phyloP scores from a whole-genome alignment of 2,797 vertebrate genomes.

The Cynopterus sphinx region DNA sequence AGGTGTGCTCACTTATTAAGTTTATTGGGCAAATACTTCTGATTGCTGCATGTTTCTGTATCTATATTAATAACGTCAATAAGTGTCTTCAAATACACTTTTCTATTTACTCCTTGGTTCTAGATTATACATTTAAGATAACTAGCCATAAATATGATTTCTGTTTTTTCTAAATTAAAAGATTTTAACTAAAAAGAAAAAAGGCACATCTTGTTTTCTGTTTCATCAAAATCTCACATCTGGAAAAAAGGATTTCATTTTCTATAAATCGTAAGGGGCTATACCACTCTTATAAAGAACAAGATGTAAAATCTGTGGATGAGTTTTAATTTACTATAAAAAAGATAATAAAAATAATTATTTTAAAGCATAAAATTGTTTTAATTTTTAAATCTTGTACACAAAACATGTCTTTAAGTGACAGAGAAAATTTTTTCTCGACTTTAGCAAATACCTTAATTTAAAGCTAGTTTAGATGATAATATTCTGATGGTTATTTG shows the following conservation, averaged over 20 bases:
- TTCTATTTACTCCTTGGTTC: not conserved
- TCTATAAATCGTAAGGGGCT: not conserved
- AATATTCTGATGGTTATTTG: not conserved
- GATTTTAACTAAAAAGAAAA: constrained; percentile 37
- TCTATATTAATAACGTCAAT: not conserved
- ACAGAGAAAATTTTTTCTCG: not conserved
- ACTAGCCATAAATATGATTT: not conserved
- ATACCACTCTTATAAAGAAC: not conserved
- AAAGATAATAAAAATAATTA: not conserved
- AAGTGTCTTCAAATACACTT: not conserved
- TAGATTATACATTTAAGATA: constrained; percentile 6
- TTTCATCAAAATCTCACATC: not conserved
- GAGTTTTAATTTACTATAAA: constrained; percentile 7
- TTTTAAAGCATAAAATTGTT: constrained; percentile 12
- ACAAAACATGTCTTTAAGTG: not conserved
- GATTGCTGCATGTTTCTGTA: not conserved
- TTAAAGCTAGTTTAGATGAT: constrained; percentile 21
- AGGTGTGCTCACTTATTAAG: not conserved
- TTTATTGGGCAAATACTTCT: not conserved
- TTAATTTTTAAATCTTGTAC: constrained; percentile 14
- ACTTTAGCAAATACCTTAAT: not conserved
- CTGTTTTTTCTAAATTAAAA: constrained; percentile 10
- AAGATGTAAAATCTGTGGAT: not conserved
- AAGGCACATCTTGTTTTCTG: not conserved
- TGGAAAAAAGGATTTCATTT: constrained; percentile 21